Percentiles rank a stretch among this genome's conserved stretches.
These are phyloP conservation scores for Spinus pinus DNA, from an alignment of 2,797 vertebrate species.

Conservation along the genomic window DNA sequence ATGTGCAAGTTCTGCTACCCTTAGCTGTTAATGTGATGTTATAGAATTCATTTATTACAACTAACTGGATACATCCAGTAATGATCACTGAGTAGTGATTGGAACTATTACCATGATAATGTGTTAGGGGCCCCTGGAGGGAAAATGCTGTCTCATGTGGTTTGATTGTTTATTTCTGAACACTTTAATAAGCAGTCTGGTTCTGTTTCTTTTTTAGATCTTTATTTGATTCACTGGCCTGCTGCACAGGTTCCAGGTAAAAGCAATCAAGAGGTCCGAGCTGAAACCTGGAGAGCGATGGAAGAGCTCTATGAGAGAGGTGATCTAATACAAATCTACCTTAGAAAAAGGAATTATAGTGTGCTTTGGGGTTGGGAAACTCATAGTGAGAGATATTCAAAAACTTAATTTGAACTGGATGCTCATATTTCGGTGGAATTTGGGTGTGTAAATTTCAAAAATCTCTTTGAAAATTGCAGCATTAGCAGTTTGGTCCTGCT, in stretches of 20 bases:
- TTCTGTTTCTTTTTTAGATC: slow-evolving; percentile 72
- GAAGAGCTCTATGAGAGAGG: slow-evolving; percentile 80
- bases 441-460: fast-evolving
- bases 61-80: not conserved
- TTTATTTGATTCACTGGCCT: slow-evolving; percentile 85
- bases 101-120: not conserved
- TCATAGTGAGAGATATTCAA: not conserved
- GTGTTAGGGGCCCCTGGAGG: not conserved
- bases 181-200: not conserved
- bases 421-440: not conserved
- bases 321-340: not conserved
- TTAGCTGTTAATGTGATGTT: not conserved
- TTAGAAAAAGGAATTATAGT: not conserved
- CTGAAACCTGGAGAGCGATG: slow-evolving; percentile 79
- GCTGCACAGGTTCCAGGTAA: slow-evolving; percentile 49
- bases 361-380: not conserved
- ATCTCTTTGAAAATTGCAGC: not conserved
- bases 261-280: slow-evolving; percentile 74
- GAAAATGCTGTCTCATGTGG: not conserved
- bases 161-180: not conserved
- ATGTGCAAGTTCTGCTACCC: not conserved
- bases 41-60: not conserved
- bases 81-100: not conserved
- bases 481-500: not conserved
- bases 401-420: not conserved